Conservation (phyloP, 2,888 invertebrate genomes). For the Ecliptopera silaceata region DNA sequence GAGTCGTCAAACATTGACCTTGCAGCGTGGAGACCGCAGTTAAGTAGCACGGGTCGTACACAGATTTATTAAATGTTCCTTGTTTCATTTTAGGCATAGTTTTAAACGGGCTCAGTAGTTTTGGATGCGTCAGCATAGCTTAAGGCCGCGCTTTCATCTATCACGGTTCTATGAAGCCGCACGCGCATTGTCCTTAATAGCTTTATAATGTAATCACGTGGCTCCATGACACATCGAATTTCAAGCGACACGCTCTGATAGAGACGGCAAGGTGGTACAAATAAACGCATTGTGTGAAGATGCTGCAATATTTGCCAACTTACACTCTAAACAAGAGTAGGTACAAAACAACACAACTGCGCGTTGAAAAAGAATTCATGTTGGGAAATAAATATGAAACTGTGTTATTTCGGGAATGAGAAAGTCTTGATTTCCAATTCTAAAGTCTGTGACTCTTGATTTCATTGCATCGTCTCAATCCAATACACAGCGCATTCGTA, state of each 20-base stretch:
- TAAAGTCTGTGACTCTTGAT: too few relatives aligned
- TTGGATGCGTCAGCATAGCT: background rate
- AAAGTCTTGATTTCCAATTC: too few relatives aligned
- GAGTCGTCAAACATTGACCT: too few relatives aligned
- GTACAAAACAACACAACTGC: background rate
- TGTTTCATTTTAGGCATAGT: background rate
- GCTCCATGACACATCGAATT: conserved; percentile 16
- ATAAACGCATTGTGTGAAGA: conserved; percentile 12
- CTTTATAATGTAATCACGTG: conserved; percentile 28
- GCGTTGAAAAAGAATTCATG: background rate
- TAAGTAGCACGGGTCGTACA: too few relatives aligned
- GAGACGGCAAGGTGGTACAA: conserved; percentile 12
- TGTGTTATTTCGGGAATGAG: too few relatives aligned
- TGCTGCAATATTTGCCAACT: conserved; percentile 8
- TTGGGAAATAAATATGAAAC: background rate
- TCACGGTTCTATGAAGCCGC: conserved; percentile 46
- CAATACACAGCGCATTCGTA: too few relatives aligned
- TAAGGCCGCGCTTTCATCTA: conserved; percentile 66
- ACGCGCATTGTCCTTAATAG: conserved; percentile 51
- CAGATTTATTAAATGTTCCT: too few relatives aligned
- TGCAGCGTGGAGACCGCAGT: too few relatives aligned
- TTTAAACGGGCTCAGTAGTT: background rate
- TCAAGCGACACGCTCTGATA: conserved; percentile 24
- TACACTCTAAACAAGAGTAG: background rate
- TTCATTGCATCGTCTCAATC: too few relatives aligned